A percentile compares a stretch with the other conserved stretches of the same genome.
Conservation (phyloP, 2,797 vertebrate genomes). For the Cottoperca gobio region DNA sequence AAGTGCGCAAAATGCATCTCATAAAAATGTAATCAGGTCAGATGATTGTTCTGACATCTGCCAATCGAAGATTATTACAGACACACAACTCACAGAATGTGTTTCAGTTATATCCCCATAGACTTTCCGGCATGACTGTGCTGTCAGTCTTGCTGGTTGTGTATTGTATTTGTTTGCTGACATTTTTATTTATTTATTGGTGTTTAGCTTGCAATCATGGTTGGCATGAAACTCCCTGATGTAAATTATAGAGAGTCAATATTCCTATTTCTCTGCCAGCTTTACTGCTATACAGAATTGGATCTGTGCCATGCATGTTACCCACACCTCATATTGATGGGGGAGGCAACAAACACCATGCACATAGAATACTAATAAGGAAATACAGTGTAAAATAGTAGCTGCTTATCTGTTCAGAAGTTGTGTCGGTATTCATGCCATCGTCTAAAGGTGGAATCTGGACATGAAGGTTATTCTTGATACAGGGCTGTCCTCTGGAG, state of each 20-base stretch:
- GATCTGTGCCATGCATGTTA: constrained; percentile 72
- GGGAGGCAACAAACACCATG: constrained; percentile 55
- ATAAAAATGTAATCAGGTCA: constrained; percentile 33
- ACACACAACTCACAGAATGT: constrained; percentile 10
- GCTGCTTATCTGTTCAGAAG: constrained; percentile 48
- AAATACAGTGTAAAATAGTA: constrained; percentile 37
- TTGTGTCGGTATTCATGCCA: constrained; percentile 21
- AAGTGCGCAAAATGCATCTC: constrained; percentile 20
- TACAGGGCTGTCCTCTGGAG: constrained; percentile 9
- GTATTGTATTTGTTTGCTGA: constrained; percentile 72
- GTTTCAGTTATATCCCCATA: constrained; percentile 26
- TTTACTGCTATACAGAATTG: constrained; percentile 64
- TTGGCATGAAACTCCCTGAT: constrained; percentile 70
- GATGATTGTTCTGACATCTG: constrained; percentile 29
- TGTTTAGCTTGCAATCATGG: constrained; percentile 72
- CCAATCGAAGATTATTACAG: constrained; percentile 10
- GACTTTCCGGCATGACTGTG: constrained; percentile 3
- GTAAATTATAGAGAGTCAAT: constrained; percentile 80
- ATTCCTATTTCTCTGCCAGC: constrained; percentile 70
- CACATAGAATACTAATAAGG: constrained; percentile 58
- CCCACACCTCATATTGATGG: constrained; percentile 66
- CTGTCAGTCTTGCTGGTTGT: constrained; percentile 44
- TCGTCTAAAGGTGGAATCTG: constrained; percentile 41
- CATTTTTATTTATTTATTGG: constrained; percentile 80
- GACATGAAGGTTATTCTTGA: constrained; percentile 31